Base-by-base conservation (phyloP, 2,797 vertebrate genomes). In the Acomys russatus region DNA sequence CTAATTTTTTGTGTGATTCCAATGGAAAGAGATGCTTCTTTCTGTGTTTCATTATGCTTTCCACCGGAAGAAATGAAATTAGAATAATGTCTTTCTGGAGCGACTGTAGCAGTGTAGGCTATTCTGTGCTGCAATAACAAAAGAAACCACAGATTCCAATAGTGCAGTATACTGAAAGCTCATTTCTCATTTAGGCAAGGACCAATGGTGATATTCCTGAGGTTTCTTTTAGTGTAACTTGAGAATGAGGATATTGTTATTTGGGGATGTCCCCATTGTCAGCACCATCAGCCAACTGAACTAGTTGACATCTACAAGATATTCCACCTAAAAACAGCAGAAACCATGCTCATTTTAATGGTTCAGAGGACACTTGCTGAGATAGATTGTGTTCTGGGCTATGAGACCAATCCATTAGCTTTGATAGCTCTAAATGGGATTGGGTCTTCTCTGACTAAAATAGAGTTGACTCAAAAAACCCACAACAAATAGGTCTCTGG, bases 1-100 rank as follows among this genome's bases (percentile, higher is more conserved):
- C 94, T 98, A 97, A 96, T 97, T 97, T 97, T 98, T 51, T 51
- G 68, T 61, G 33, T 28, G 54, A 94, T 95, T 98, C 76, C 89
- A 95, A 92, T 80, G 91, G 38, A 85, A 94, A 95, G 88, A 78
- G 73, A 91, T 89, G 80, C 87, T 97, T 93, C 89, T 95, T 84
- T 77, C 25, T 89, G 17, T 76, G 61, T 96, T 97, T 97, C 79
- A 30, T 4, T 78, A 82, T 38, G 15, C 35, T 80, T 90, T 78
- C 63, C 14, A 12, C 15, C 23, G 12, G 49, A 79, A 33, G 38
- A 77, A 68, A 12, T 30, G 49, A 77, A 5, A 20, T n/a, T 68
- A 77, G 71, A 92, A 90, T 17, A 9, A 77, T 12, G 7, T 4
- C 33, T 51, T 89, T 82, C 3, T 63, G 44, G 35, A 91, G 33